phyloP scores from a whole-genome alignment of 2,797 vertebrate species.

The Cossypha heuglini region DNA sequence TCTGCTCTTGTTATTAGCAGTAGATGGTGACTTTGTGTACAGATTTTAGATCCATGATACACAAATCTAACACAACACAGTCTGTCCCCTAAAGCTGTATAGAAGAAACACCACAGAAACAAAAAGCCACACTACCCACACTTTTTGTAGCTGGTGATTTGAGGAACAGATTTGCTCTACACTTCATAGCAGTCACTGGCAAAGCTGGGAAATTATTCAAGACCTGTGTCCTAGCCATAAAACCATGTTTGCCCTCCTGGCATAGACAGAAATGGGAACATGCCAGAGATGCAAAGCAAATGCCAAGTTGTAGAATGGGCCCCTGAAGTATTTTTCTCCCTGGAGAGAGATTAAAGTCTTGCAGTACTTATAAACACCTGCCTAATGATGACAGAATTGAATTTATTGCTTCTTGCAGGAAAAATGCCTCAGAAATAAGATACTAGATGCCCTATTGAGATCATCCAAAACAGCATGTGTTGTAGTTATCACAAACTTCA shows the following conservation, averaged over 20 bases:
- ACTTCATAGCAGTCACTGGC: neutral
- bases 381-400: constrained; percentile 52
- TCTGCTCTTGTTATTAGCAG: neutral
- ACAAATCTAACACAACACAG: rapidly evolving
- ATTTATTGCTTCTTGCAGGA: constrained; percentile 55
- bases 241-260: neutral
- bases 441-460: constrained; percentile 1
- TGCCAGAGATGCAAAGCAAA: constrained; percentile 30
- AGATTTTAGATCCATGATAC: neutral
- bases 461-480: constrained; percentile 21
- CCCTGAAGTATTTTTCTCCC: constrained; percentile 30
- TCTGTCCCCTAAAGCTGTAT: neutral
- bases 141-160: neutral
- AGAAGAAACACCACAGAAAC: neutral
- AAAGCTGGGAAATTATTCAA: neutral
- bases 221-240: neutral
- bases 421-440: constrained; percentile 64
- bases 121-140: neutral
- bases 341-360: constrained; percentile 53
- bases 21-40: neutral
- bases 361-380: constrained; percentile 62
- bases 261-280: neutral
- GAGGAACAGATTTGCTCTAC: neutral
- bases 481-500: constrained; percentile 42
- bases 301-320: neutral